These are phyloP conservation scores for Coenonympha glycerion DNA, from an alignment of 2,888 invertebrate species.

Conservation along the genomic window DNA sequence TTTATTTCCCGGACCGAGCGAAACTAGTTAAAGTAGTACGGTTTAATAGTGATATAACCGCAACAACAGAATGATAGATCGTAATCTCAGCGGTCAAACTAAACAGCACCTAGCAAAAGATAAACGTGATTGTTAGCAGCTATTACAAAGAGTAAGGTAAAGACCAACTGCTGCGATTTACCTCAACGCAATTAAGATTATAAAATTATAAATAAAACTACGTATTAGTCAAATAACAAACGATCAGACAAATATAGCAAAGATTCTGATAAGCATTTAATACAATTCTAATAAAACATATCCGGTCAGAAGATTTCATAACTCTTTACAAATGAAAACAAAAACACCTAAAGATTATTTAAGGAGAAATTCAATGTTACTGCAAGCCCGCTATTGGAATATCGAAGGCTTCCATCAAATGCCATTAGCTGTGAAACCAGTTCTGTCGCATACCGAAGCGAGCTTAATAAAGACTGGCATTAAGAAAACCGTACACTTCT, in stretches of 20 bases:
- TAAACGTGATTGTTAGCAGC: conserved; percentile 14
- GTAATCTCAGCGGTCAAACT: conserved; percentile 20
- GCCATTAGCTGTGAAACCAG: conserved; percentile 23
- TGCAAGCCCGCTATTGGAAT: conserved; percentile 14
- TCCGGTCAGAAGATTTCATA: not conserved
- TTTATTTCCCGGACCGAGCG: conserved; percentile 25
- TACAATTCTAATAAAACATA: not conserved
- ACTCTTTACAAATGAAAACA: not conserved
- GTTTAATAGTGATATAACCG: conserved; percentile 28
- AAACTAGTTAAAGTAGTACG: conserved; percentile 25
- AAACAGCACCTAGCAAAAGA: conserved; percentile 20
- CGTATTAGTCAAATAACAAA: not conserved
- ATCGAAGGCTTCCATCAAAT: conserved; percentile 26
- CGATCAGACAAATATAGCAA: not conserved
- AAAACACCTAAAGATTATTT: not conserved
- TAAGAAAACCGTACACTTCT: conserved; percentile 21
- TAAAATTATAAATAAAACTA: conserved; percentile 1
- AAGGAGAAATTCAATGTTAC: conserved; percentile 23
- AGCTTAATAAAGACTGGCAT: conserved; percentile 26
- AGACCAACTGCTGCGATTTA: conserved; percentile 7
- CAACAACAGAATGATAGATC: conserved; percentile 23
- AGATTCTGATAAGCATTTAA: not conserved
- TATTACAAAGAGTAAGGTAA: conserved; percentile 8
- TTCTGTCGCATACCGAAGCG: conserved; percentile 22
- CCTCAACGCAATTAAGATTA: conserved; percentile 3